phyloP scores from a whole-genome alignment of 2,113 vertebrate species.

The Ondatra zibethicus region DNA sequence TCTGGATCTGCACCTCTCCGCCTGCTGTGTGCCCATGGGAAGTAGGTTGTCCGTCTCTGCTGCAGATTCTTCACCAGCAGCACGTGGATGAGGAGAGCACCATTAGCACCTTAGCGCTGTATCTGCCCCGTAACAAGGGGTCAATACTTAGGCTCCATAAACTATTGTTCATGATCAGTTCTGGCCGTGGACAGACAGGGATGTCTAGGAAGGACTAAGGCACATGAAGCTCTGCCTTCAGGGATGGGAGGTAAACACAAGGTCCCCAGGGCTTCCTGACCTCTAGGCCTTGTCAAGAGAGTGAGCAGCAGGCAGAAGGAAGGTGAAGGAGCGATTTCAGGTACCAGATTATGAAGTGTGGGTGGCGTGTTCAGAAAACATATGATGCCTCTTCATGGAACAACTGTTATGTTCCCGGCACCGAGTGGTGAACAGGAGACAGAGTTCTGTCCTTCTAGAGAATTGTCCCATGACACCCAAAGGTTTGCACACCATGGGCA shows the following conservation, averaged over 20 bases:
- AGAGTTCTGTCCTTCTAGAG: background rate
- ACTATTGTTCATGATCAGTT: conserved; percentile 43
- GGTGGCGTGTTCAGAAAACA: background rate
- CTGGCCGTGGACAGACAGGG: background rate
- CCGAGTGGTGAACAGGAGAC: background rate
- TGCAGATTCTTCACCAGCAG: conserved; percentile 12
- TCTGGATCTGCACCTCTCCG: background rate
- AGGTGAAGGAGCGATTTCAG: background rate
- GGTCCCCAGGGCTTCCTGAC: background rate
- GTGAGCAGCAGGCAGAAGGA: background rate
- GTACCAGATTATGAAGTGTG: background rate
- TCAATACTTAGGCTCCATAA: conserved; percentile 27
- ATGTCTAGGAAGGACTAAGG: background rate
- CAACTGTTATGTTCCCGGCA: background rate
- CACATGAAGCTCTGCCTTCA: background rate
- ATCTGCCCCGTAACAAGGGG: conserved; percentile 36
- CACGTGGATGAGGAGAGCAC: background rate
- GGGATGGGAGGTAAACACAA: background rate
- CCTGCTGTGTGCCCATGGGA: background rate
- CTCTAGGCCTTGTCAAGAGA: background rate
- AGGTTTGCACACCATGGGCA: background rate
- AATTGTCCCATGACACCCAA: background rate
- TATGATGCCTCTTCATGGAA: background rate
- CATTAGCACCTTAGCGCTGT: background rate
- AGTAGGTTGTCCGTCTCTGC: background rate